Evolutionary conservation across 2,888 invertebrate genomes (phyloP), one percentile per base, ranked within the genome.

Genomic region (Diadegma fenestrale): DNA sequence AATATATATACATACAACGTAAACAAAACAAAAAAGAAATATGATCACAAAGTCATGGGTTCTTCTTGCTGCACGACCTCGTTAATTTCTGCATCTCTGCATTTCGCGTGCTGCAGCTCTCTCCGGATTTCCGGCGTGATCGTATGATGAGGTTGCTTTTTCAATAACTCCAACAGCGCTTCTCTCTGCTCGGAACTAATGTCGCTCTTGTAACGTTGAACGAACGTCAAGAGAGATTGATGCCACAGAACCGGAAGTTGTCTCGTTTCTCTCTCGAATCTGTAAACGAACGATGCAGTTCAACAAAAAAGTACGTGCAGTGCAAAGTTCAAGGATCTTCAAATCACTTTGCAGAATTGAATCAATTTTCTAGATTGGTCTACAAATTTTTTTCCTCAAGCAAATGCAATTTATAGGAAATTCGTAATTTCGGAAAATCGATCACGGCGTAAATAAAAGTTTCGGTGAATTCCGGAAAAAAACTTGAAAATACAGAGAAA

Each of bases 231-330:
- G 54, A 99, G 95, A 61, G 98, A 96, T 94, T 99, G 99, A 94
- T 99, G 99, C 99, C 99, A 99, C 82, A 99, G 94, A 5, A 99
- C 99, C 0, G 99, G 99, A 92, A 99, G 95, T 89, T 96, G 96
- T 80, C 99, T 96, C 72, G 95, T 94, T 91, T 99, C 99, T 87
- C 95, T 95, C 93, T 97, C 96, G 94, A 99, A 99, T 92, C 98
- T 98, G 91, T 93, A 78, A 68, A 80, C 58, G 0, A 19, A 26
- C n/a, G 26, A 43, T 30, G 14, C 6, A 5, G 45, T 45, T 30
- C 54, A 58, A 82, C 71, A 17, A 22, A 26, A 22, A 8, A 12
- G 26, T 63, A 48, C 4, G 17, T 30, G 2, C 54, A 26, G 37
- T 51, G 37, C 26, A 64, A 51, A 22, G 10, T 51, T 22, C 7